Percentiles rank a stretch among this genome's conserved stretches.
phyloP scores from a whole-genome alignment of 1,140 invertebrate genomes.

The Halesus radiatus region DNA sequence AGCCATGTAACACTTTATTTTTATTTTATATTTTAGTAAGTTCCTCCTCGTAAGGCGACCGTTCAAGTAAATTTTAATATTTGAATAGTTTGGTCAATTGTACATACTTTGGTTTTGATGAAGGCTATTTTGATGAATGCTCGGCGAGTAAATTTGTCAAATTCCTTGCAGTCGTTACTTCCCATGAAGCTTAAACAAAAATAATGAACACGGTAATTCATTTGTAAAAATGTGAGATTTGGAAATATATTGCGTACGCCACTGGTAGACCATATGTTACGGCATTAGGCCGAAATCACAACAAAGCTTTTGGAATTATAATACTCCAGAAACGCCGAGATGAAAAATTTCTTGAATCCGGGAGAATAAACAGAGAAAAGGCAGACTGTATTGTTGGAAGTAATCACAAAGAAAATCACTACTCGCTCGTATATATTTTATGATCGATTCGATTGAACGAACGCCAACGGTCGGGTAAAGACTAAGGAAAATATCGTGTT shows the following conservation, averaged over 20 bases:
- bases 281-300: constrained; percentile 50
- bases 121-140: no score
- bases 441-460: neutral
- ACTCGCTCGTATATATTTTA: no score
- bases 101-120: no score
- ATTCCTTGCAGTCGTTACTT: no score
- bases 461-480: neutral
- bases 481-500: neutral
- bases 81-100: no score
- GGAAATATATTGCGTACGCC: neutral
- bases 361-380: neutral
- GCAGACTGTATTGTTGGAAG: neutral
- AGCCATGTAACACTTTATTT: no score
- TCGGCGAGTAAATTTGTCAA: no score
- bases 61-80: no score
- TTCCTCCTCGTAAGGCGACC: no score
- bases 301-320: constrained; percentile 47
- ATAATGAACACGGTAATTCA: neutral
- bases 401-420: constrained; percentile 14
- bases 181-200: no score
- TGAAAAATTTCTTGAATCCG: constrained; percentile 25
- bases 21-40: no score
- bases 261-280: constrained; percentile 43
- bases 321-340: constrained; percentile 34
- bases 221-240: neutral